Base-by-base conservation (phyloP, 2,113 vertebrate genomes). In the Gymnorhina tibicen region DNA sequence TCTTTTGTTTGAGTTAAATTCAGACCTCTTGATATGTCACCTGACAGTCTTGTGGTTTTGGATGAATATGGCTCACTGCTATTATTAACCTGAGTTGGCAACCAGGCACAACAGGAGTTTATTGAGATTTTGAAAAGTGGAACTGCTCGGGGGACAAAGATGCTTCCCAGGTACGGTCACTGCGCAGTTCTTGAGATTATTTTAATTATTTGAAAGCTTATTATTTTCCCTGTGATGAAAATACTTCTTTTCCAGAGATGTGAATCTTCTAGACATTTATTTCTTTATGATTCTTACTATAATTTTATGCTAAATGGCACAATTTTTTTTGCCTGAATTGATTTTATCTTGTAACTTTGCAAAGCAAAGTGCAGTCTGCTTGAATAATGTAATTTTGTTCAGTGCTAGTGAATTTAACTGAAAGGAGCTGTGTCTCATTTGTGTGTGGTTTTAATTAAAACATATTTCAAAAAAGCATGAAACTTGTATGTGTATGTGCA, bases 41-140 rank as follows among this genome's bases (percentile, higher is more conserved):
- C 98, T 99, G 99, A 99, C 98, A 98, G 98, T 98, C 99, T 99
- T 98, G 99, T 99, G 99, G 98, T 98, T 98, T 98, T 98, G 98
- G 98, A 98, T 98, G 98, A 99, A 98, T 98, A 98, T 98, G 98
- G 98, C 98, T 98, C 98, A 98, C 97, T 93, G 98, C 99, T 99
- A 99, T 99, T 99, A 98, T 99, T 99, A 99, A 99, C 98, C 95
- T 97, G 94, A 79, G 94, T 64, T 98, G 96, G 98, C 97, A 98
- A 96, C 97, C 96, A 96, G 97, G 90, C 95, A 93, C 98, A 94
- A 95, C 96, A 97, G 97, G 95, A 97, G 95, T 94, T 97, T 94
- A 94, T 56, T 97, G 94, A 96, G 97, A 97, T 97, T 98, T 95
- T 76, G 96, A 76, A 96, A 97, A 98, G 97, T 97, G 94, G 95